Conservation (phyloP, 2,797 vertebrate genomes). For the Scyliorhinus canicula region DNA sequence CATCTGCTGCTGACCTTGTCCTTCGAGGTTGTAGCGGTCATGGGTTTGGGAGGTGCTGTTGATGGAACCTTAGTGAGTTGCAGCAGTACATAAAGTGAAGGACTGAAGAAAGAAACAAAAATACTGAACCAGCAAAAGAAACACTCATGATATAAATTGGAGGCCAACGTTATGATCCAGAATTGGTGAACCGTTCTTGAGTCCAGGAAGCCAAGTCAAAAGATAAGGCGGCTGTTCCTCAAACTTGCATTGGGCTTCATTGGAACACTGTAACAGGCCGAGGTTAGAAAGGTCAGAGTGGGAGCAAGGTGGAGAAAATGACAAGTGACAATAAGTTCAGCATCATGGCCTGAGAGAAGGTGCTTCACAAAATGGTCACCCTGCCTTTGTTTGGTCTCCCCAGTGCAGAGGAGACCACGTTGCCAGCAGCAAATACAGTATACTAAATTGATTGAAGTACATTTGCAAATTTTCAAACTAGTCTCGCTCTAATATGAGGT, state of each 20-base stretch:
- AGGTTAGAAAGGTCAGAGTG: neutral
- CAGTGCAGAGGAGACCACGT: neutral
- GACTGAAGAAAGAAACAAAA: neutral
- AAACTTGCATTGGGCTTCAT: neutral
- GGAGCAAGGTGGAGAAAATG: neutral
- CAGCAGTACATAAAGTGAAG: neutral
- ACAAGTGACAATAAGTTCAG: neutral
- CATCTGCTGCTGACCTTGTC: too few relatives aligned
- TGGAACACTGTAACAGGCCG: neutral
- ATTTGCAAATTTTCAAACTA: too few relatives aligned
- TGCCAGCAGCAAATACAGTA: neutral
- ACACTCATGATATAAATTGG: neutral
- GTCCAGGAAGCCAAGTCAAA: neutral
- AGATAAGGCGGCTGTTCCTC: neutral
- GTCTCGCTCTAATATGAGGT: too few relatives aligned
- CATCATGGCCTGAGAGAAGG: neutral
- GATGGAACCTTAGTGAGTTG: too few relatives aligned
- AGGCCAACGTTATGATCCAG: neutral
- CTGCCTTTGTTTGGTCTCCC: too few relatives aligned
- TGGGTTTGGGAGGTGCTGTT: too few relatives aligned
- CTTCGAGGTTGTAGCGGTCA: too few relatives aligned
- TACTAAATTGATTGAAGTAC: neutral
- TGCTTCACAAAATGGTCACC: neutral
- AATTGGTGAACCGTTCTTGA: neutral
- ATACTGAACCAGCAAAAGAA: neutral